Evolutionary conservation across 2,888 invertebrate genomes (phyloP).

Genomic region (Parelbella ahira): DNA sequence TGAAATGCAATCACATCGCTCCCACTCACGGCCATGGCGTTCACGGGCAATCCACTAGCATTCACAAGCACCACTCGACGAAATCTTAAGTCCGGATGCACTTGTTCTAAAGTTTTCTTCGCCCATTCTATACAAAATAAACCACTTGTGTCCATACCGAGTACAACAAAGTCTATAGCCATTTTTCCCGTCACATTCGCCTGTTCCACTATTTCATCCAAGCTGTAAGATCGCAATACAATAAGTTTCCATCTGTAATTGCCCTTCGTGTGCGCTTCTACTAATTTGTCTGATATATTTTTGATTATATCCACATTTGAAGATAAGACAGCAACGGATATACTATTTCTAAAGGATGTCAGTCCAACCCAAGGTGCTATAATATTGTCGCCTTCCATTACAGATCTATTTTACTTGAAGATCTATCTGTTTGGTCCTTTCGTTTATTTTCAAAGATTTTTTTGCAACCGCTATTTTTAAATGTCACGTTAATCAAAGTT

Average conservation of each 20-base stretch:
- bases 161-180: constrained; percentile 63
- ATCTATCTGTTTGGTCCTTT: too few species aligned
- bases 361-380: constrained; percentile 68
- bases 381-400: constrained; percentile 46
- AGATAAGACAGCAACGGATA: constrained; percentile 62
- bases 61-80: constrained; percentile 66
- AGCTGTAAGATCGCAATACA: constrained; percentile 50
- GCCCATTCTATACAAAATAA: constrained; percentile 68
- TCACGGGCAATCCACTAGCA: constrained; percentile 57
- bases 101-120: constrained; percentile 51
- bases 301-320: constrained; percentile 57
- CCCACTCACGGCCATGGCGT: constrained; percentile 61
- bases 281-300: constrained; percentile 55
- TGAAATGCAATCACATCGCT: constrained; percentile 57
- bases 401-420: constrained; percentile 43
- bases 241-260: constrained; percentile 60
- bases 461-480: too few species aligned
- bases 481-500: too few species aligned
- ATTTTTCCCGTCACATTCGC: constrained; percentile 55
- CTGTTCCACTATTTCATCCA: constrained; percentile 56
- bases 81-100: constrained; percentile 61
- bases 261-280: constrained; percentile 54
- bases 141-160: constrained; percentile 62
- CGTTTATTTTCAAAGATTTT: too few species aligned
- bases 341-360: constrained; percentile 53